Evolutionary conservation across 2,113 vertebrate genomes (phyloP).

Genomic region (Mesitornis unicolor): DNA sequence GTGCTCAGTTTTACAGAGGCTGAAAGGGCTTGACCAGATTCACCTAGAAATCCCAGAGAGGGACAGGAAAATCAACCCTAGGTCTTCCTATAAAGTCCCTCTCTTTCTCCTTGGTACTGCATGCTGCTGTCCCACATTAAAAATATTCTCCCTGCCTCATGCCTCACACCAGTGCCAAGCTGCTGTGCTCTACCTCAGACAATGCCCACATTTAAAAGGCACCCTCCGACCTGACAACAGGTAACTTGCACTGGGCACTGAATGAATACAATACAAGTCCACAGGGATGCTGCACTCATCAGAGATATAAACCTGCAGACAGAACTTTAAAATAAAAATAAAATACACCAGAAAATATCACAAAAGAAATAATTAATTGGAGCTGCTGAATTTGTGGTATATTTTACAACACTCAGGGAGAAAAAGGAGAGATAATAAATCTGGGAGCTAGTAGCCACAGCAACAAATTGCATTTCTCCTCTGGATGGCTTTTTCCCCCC

Average conservation of each 20-base stretch:
- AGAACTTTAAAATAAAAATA: neutral
- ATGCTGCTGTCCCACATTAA: neutral
- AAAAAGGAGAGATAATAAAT: constrained; percentile 51
- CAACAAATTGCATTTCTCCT: constrained; percentile 66
- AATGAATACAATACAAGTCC: neutral
- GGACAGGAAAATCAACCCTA: neutral
- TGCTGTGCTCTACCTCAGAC: neutral
- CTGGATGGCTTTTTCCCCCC: neutral
- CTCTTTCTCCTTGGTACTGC: neutral
- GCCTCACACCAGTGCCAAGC: accelerated
- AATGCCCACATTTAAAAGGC: neutral
- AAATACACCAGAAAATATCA: neutral
- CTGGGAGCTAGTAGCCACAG: constrained; percentile 60
- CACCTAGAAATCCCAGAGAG: neutral
- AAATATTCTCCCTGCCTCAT: neutral
- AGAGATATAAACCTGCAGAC: neutral
- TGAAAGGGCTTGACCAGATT: neutral
- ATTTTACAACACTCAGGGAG: constrained; percentile 28
- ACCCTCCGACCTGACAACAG: neutral
- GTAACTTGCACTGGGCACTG: neutral
- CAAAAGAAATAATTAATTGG: neutral
- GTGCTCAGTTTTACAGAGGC: neutral
- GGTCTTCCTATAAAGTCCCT: neutral
- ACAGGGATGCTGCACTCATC: neutral
- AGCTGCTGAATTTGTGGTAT: constrained; percentile 1